Percentiles rank a stretch among this genome's conserved stretches.
These are phyloP conservation scores for Lophotriccus pileatus DNA, from an alignment of 2,797 vertebrate species.

Conservation along the genomic window DNA sequence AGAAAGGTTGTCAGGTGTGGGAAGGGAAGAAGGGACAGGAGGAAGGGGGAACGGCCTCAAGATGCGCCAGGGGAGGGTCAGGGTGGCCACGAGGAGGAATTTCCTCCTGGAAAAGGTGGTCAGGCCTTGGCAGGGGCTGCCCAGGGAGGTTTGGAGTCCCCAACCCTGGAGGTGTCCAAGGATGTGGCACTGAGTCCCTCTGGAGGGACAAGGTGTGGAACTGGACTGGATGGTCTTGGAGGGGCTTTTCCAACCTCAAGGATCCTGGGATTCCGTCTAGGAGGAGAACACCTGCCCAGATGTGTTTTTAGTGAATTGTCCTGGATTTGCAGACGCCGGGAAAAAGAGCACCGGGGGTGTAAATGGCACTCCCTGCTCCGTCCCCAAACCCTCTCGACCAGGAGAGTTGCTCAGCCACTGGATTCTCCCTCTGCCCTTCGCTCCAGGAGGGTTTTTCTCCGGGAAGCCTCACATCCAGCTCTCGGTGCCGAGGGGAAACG, in stretches of 20 bases:
- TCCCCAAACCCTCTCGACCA: background rate
- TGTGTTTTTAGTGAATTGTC: background rate
- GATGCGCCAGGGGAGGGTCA: background rate
- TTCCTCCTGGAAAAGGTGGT: background rate
- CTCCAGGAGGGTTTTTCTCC: background rate
- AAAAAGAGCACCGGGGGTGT: background rate
- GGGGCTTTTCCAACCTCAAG: background rate
- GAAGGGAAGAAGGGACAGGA: no score
- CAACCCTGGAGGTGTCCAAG: background rate
- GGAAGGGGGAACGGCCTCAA: background rate
- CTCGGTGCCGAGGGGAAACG: background rate
- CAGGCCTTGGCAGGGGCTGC: background rate
- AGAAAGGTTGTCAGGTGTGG: no score
- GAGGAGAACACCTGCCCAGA: background rate
- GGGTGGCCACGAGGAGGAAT: background rate
- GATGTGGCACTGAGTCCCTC: background rate
- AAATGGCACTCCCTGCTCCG: rapidly evolving
- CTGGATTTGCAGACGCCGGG: background rate
- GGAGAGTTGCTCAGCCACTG: rapidly evolving
- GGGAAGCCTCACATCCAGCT: rapidly evolving
- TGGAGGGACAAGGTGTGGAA: background rate
- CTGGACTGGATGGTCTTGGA: background rate
- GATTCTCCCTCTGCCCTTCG: background rate
- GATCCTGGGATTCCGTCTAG: background rate
- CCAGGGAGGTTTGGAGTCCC: background rate